Base-by-base conservation (phyloP, 2,797 vertebrate species). In the Meda fulgida region DNA sequence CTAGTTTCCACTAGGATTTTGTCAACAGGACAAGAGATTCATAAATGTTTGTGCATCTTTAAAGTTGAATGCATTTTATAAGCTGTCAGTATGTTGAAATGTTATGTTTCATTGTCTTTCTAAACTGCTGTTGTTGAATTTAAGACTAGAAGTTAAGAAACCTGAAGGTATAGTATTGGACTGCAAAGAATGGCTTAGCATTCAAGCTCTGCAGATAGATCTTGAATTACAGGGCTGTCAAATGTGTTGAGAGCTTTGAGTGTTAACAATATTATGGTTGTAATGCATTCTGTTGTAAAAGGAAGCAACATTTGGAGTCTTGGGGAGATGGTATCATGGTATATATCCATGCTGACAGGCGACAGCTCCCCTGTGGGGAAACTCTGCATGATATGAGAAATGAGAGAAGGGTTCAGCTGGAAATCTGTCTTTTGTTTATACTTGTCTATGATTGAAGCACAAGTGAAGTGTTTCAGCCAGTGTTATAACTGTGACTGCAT, bases 311-410 rank as follows among this genome's bases (percentile, higher is more conserved):
- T 66, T n/a, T 43, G 67, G 26, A 26, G 16, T 58, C 58, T 26
- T 63, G 40, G 5, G 26, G 81, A 80, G 63, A 70, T 80, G 46
- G 31, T 78, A 26, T 87, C 51, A 70, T 80, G 67, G 31, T 78
- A 34, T 87, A 76, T 75, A 78, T 72, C 75, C 34, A 67, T 48
- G 5, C 48, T 76, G 76, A 66, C 46, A 48, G 46, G 46, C 16
- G 5, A 48, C 81, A 60, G 46, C 65, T 60, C 60, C 53, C 46
- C 69, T 55, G 76, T 66, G 60, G 81, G 67, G 46, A 19, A 10
- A 4, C 48, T 65, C 66, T 55, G 46, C 43, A 46, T n/a, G 55
- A 79, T 48, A 60, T 43, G 63, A 75, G 29, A n/a, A 43, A 73
- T 18, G n/a, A 71, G 66, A 46, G 38, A 40, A 75, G 40, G 5